Base-by-base conservation (phyloP, 1,140 invertebrate species). In the Meteorus sp. region DNA sequence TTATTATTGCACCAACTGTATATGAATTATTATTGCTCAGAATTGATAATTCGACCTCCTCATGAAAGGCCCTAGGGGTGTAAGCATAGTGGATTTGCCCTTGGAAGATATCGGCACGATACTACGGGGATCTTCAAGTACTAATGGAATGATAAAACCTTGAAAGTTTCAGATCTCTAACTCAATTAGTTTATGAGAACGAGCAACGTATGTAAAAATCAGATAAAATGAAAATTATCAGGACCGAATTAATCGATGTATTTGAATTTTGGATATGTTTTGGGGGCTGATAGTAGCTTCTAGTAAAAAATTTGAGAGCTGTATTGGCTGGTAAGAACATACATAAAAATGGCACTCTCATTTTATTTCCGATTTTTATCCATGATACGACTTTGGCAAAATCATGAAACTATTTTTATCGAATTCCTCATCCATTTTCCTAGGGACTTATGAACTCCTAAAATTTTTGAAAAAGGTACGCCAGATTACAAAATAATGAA, bases 121-220 rank as follows among this genome's bases (percentile, higher is more conserved):
- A 2, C 37, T 39, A 13, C 0, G 37, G 15, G 37, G 37, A 39
- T 13, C 15, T 39, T 9, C 13, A 39, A 3, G 37, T 39, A 39
- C n/a, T n/a, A n/a, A n/a, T n/a, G n/a, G n/a, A 15, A 37, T 37
- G 15, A 37, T 43, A 20, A 43, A 19, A 43, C 20, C 39, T 19
- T 43, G 39, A 43, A 43, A 43, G 39, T 43, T 43, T 43, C 39
- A 17, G 39, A 43, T 43, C 17, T 20, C 39, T 19, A 43, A 20
- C 17, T 15, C 39, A 43, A 15, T 43, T 43, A 19, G 39, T 43
- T 15, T 43, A 19, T 43, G 17, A 19, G 7, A 43, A 43, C 17
- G 20, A 43, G 13, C 39, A 13, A 43, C 17, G 4, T 43, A 19
- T 43, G 13, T 20, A 20, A 20, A 43, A 43, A 43, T 43, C 39